These are phyloP conservation scores for Nephrotoma guestfalica DNA, from an alignment of 2,888 invertebrate genomes.

Conservation along the genomic window DNA sequence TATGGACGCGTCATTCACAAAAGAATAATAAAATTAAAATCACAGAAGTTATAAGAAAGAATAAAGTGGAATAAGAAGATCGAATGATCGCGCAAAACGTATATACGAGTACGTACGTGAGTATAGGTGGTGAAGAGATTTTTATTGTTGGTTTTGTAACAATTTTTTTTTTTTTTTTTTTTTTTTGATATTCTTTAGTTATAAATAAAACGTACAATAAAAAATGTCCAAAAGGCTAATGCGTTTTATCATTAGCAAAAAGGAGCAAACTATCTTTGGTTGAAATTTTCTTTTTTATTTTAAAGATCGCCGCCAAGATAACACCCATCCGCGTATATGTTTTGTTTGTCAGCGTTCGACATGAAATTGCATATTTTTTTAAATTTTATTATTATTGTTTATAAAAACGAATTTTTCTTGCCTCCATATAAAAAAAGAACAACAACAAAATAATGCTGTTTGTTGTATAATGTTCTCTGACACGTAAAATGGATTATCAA, in stretches of 20 bases:
- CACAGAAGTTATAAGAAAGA: neutral
- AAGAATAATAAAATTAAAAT: neutral
- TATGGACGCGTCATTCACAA: neutral
- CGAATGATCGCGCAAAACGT: neutral
- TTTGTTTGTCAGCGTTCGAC: neutral
- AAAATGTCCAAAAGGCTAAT: constrained; percentile 5
- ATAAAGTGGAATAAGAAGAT: neutral
- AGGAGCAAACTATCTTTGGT: constrained; percentile 14
- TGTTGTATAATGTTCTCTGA: neutral
- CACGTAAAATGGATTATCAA: neutral
- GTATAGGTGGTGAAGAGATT: neutral
- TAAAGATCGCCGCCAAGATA: constrained; percentile 33
- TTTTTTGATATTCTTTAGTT: neutral
- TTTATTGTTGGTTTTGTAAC: neutral
- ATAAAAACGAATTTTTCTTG: neutral
- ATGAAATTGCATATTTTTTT: neutral
- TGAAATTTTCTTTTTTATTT: constrained; percentile 14
- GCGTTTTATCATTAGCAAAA: constrained; percentile 6
- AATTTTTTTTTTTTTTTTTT: neutral
- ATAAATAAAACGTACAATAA: neutral
- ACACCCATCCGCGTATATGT: constrained; percentile 12
- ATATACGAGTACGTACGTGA: neutral
- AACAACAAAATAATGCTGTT: neutral
- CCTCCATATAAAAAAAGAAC: neutral
- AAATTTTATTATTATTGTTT: neutral